Percentiles rank a stretch among this genome's conserved stretches.
Evolutionary conservation across 2,113 vertebrate genomes (phyloP).

Genomic region (Cichladusa arquata): DNA sequence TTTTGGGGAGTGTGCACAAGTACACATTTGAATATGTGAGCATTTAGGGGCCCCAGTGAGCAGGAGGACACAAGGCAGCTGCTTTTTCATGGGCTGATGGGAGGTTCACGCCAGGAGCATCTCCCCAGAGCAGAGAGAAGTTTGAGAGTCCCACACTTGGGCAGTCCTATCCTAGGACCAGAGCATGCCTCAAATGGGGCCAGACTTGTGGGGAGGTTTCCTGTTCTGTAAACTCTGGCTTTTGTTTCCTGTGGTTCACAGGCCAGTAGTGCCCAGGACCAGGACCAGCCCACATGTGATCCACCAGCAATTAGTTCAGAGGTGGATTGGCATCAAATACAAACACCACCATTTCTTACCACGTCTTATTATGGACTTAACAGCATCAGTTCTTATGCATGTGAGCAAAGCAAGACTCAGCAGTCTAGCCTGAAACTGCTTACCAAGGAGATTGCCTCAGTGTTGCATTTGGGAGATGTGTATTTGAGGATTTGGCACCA

Average conservation of each 20-base stretch:
- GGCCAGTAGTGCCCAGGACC: not conserved
- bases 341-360: not conserved
- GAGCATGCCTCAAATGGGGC: fast-evolving
- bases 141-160: fast-evolving
- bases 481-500: not conserved
- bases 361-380: not conserved
- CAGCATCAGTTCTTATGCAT: not conserved
- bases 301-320: not conserved
- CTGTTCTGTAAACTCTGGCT: not conserved
- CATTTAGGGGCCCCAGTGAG: not conserved
- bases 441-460: not conserved
- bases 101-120: not conserved
- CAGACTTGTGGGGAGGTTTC: not conserved
- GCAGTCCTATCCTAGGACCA: not conserved
- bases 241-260: not conserved
- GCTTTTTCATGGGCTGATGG: fast-evolving
- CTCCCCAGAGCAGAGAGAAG: not conserved
- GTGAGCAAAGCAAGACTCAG: not conserved
- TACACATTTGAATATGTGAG: fast-evolving
- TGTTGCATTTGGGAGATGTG: not conserved
- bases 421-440: not conserved
- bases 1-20: too few relatives aligned
- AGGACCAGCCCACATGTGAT: not conserved
- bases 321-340: not conserved
- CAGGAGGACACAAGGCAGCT: not conserved